Evolutionary conservation across 2,888 invertebrate species (phyloP), one percentile per base, ranked within the genome.

Genomic region (Emmelina monodactyla): DNA sequence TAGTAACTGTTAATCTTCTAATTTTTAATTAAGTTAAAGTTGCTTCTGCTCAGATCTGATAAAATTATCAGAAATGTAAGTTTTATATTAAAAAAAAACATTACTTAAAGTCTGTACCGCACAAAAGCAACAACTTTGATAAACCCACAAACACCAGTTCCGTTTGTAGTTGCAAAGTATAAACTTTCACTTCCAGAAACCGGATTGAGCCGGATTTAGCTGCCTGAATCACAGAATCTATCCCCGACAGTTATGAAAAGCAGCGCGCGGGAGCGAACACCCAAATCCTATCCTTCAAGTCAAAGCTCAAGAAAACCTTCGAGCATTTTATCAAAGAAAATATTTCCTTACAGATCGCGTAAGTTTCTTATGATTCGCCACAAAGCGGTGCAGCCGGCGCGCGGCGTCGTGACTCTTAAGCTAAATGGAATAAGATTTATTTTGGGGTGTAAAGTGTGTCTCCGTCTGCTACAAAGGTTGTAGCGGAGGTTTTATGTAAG

Each of bases 181-280:
- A n/a, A n/a, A 39, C 37, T 45, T 45, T 47, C 49, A 45, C 44
- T 40, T 37, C 34, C 38, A 34, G 42, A 46, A 51, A 49, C 50
- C 42, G 52, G 58, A 61, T 65, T 39, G 58, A 57, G 51, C 44
- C 47, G 61, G 70, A 64, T 68, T 70, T 62, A 49, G 51, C 51
- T 55, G 52, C 50, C 50, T 60, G 69, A 68, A 66, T 66, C 59
- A 50, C 55, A 59, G 58, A 52, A 66, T 66, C 60, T 62, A 64
- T 60, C 59, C 58, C 52, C 51, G 70, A 71, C 75, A 70, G 62
- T 68, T 75, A 76, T 75, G 70, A 72, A 76, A 75, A 70, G 71
- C 56, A n/a, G n/a, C n/a, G n/a, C n/a, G n/a, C n/a, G n/a, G n/a
- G n/a, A n/a, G n/a, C n/a, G n/a, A n/a, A n/a, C n/a, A n/a, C n/a